Evolutionary conservation across 1,140 invertebrate species (phyloP).

Genomic region (Orchesella cincta): DNA sequence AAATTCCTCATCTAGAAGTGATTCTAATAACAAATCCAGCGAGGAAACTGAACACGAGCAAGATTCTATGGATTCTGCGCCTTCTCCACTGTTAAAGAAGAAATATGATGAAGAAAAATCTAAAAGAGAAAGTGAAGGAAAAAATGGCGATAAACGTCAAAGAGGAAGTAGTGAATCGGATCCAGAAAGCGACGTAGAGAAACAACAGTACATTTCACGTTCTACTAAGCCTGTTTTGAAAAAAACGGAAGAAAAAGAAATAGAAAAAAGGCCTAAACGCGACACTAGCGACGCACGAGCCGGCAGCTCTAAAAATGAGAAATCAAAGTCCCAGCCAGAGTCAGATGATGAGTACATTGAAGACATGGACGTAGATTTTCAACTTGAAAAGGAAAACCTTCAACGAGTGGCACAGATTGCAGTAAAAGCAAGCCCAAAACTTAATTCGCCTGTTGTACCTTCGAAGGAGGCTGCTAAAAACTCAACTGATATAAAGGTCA

Average conservation of each 20-base stretch:
- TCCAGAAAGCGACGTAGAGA: not conserved
- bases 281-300: not conserved
- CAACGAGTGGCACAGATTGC: not conserved
- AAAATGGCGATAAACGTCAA: not conserved
- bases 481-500: too few relatives aligned
- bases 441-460: not conserved
- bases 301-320: not conserved
- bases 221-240: not conserved
- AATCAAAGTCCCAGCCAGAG: not conserved
- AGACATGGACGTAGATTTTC: constrained; percentile 23
- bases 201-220: not conserved
- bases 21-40: constrained; percentile 7
- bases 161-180: not conserved
- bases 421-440: not conserved
- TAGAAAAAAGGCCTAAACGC: not conserved
- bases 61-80: constrained; percentile 39
- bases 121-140: not conserved
- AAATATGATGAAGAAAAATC: constrained; percentile 36
- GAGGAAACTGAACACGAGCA: constrained; percentile 34
- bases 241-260: constrained; percentile 12
- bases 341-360: constrained; percentile 15
- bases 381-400: constrained; percentile 23
- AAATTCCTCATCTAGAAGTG: not conserved
- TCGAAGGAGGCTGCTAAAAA: constrained; percentile 7
- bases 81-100: constrained; percentile 45